Percentiles rank a stretch among this genome's conserved stretches.
These are phyloP conservation scores for Dromiciops gliroides DNA, from an alignment of 2,113 vertebrate species.

Conservation along the genomic window DNA sequence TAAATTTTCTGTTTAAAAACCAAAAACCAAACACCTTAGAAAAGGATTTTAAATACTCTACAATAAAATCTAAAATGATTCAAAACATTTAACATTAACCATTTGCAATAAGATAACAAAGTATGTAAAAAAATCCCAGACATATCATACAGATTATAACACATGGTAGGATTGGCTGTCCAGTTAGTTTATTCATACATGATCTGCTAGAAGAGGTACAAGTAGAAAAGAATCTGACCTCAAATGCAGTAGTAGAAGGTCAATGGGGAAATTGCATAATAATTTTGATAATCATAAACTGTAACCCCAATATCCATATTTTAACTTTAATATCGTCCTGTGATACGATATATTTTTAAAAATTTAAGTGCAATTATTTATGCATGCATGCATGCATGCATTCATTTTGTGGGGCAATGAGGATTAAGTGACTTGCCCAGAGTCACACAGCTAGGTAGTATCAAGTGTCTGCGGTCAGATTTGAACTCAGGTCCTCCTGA, in stretches of 20 bases:
- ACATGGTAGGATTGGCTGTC: background rate
- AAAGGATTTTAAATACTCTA: background rate
- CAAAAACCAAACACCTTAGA: background rate
- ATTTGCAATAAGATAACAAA: background rate
- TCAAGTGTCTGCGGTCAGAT: too few species aligned
- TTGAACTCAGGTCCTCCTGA: too few species aligned
- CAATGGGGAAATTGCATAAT: background rate
- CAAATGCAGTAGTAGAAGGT: background rate
- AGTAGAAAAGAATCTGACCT: background rate
- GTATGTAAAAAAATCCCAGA: background rate
- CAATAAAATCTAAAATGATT: background rate
- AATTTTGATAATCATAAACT: background rate
- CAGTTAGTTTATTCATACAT: background rate
- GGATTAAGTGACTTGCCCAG: too few species aligned
- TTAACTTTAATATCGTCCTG: too few species aligned
- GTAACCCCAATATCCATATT: too few species aligned
- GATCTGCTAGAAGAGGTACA: background rate
- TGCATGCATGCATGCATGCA: too few species aligned
- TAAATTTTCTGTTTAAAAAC: too few species aligned
- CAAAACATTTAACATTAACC: background rate
- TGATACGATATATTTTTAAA: too few species aligned
- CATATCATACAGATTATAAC: background rate
- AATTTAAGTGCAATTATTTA: too few species aligned
- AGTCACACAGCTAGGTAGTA: too few species aligned
- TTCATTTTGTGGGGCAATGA: too few species aligned